Percentiles rank a stretch among this genome's conserved stretches.
Conservation (phyloP, 2,797 vertebrate species). For the Salarias fasciatus region DNA sequence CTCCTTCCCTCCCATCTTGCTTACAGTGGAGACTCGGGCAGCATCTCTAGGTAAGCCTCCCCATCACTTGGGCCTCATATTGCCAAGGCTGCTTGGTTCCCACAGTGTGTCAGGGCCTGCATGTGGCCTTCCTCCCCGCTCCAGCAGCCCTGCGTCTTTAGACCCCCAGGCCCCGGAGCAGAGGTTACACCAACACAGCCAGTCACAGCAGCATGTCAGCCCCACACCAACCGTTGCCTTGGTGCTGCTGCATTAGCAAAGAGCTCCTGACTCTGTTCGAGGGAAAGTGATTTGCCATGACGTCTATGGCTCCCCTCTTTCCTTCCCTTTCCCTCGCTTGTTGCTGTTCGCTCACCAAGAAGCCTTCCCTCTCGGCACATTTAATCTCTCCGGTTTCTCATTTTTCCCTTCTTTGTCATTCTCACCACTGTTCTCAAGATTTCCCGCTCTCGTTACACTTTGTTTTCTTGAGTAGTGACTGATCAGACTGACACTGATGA, state of each 20-base stretch:
- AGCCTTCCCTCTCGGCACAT: constrained; percentile 35
- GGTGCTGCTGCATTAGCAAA: constrained; percentile 72
- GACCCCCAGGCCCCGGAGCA: constrained; percentile 77
- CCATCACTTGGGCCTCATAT: constrained; percentile 71
- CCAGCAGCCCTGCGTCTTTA: constrained; percentile 65
- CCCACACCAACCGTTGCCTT: constrained; percentile 83
- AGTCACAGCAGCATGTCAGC: constrained; percentile 81
- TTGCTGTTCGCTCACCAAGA: constrained; percentile 49
- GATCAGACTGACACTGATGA: constrained; percentile 71
- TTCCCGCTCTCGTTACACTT: constrained; percentile 58
- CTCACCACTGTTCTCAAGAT: constrained; percentile 66
- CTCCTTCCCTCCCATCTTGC: constrained; percentile 56
- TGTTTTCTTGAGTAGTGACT: constrained; percentile 54
- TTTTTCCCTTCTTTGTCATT: constrained; percentile 73
- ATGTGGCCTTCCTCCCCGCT: constrained; percentile 67
- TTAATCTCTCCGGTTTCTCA: constrained; percentile 66
- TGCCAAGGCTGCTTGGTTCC: constrained; percentile 72
- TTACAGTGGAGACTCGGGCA: constrained; percentile 46
- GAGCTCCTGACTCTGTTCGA: constrained; percentile 63
- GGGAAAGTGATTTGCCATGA: constrained; percentile 79
- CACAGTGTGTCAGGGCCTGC: constrained; percentile 70
- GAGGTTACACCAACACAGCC: constrained; percentile 86
- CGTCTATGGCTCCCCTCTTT: constrained; percentile 58
- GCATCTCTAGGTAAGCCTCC: constrained; percentile 76
- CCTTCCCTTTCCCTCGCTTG: constrained; percentile 46